phyloP scores from a whole-genome alignment of 2,113 vertebrate genomes.

The Origma solitaria region DNA sequence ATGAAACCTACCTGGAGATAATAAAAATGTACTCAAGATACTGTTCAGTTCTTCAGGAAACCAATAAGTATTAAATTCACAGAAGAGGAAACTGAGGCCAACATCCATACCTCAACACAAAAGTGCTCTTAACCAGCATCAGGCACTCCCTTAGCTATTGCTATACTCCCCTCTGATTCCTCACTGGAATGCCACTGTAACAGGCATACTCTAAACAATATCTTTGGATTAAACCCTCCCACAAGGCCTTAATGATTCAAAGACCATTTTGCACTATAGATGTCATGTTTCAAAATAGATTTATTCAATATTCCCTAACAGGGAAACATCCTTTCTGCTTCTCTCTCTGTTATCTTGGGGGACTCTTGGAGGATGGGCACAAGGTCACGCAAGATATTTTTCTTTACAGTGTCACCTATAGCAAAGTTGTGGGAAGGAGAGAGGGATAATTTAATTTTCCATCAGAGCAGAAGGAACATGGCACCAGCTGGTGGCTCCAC shows the following conservation, averaged over 20 bases:
- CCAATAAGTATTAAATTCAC: neutral
- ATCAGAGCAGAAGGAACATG: neutral
- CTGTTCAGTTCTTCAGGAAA: neutral
- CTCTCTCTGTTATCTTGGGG: neutral
- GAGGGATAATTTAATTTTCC: neutral
- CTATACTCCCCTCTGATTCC: neutral
- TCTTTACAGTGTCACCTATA: neutral
- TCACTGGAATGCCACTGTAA: neutral
- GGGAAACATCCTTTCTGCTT: neutral
- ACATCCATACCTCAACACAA: neutral
- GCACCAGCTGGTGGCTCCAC: neutral
- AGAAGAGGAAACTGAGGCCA: neutral
- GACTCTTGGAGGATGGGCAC: fast-evolving
- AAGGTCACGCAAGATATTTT: neutral
- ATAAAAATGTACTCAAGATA: neutral
- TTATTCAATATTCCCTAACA: neutral
- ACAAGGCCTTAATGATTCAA: neutral
- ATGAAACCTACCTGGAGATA: neutral
- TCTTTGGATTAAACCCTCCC: neutral
- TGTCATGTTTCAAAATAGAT: neutral
- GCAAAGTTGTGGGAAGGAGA: neutral
- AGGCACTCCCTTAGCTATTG: neutral
- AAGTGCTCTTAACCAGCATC: neutral
- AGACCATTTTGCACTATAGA: neutral
- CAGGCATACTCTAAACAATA: neutral